Conservation (phyloP, 2,113 vertebrate species). For the Echinops telfairi region DNA sequence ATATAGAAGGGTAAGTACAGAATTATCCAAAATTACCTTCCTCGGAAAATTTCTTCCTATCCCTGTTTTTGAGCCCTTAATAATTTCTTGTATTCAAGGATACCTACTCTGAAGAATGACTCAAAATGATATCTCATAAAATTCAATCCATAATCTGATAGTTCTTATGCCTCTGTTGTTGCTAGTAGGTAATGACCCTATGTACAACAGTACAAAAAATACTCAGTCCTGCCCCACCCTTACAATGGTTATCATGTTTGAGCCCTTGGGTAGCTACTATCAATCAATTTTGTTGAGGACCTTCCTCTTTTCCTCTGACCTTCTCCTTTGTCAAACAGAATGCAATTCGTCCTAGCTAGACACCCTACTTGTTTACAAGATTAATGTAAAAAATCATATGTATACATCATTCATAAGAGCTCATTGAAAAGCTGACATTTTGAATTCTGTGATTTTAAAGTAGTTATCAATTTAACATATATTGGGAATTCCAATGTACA, state of each 20-base stretch:
- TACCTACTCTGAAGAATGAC: not conserved
- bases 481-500: not conserved
- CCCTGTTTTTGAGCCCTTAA: not conserved
- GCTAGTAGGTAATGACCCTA: too few relatives aligned
- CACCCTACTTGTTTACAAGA: not conserved
- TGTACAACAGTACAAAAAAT: too few relatives aligned
- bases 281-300: too few relatives aligned
- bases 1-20: not conserved
- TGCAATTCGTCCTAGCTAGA: too few relatives aligned
- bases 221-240: too few relatives aligned
- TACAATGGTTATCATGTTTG: too few relatives aligned
- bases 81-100: not conserved
- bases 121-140: not conserved
- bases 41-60: not conserved
- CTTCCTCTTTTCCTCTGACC: too few relatives aligned
- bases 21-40: not conserved
- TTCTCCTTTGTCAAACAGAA: too few relatives aligned
- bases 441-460: slow-evolving; percentile 32
- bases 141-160: not conserved
- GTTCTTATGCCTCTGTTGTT: not conserved
- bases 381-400: not conserved
- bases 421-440: not conserved
- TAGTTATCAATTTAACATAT: slow-evolving; percentile 27
- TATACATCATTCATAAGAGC: slow-evolving; percentile 8
- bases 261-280: too few relatives aligned